These are phyloP conservation scores for Chironomus riparius DNA, from an alignment of 2,888 invertebrate genomes.

Conservation along the genomic window DNA sequence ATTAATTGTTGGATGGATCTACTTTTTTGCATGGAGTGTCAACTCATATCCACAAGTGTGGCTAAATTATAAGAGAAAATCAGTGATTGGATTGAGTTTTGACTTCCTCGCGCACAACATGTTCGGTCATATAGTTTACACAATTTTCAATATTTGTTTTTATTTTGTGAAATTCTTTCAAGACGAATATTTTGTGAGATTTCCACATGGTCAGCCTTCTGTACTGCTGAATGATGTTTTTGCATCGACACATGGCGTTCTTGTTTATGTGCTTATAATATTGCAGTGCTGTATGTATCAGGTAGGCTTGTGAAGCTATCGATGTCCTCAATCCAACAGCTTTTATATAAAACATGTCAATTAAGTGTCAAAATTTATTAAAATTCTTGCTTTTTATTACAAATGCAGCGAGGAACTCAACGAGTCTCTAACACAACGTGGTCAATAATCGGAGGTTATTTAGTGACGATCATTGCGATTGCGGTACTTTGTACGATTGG, in stretches of 20 bases:
- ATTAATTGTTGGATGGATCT: conserved; percentile 88
- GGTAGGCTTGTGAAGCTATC: no score
- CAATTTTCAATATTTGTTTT: conserved; percentile 84
- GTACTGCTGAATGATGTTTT: background rate
- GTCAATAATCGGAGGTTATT: conserved; percentile 56
- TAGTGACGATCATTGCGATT: conserved; percentile 50
- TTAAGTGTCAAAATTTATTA: no score
- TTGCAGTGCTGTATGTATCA: background rate
- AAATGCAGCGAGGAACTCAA: conserved; percentile 50
- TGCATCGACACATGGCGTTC: background rate
- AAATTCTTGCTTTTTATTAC: no score
- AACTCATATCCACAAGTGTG: conserved; percentile 98
- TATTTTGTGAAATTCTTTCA: conserved; percentile 71
- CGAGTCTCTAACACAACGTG: conserved; percentile 69
- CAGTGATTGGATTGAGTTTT: conserved; percentile 94
- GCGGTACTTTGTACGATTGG: conserved; percentile 32
- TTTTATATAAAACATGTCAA: no score
- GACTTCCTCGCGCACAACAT: conserved; percentile 87
- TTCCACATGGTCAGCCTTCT: conserved; percentile 21
- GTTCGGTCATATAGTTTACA: conserved; percentile 86
- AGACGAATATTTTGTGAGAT: conserved; percentile 68
- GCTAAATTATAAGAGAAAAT: conserved; percentile 82
- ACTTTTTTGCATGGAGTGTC: conserved; percentile 95
- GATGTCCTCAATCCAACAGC: no score
- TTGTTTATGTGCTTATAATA: background rate